Conservation (phyloP, 2,888 invertebrate species). For the Platerodrilus igneus region DNA sequence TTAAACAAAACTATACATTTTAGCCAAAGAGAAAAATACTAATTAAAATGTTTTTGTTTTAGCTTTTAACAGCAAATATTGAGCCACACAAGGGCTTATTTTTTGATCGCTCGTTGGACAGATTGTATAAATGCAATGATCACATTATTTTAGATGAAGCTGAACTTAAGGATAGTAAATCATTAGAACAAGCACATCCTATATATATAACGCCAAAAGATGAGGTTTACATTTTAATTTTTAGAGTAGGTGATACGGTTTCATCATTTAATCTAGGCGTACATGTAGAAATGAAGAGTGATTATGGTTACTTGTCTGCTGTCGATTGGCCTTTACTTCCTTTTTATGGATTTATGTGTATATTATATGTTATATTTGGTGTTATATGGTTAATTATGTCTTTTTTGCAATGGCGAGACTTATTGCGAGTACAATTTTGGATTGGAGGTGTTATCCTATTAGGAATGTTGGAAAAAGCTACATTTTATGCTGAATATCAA, state of each 20-base stretch:
- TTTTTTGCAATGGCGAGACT: conserved; percentile 83
- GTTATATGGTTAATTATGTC: conserved; percentile 78
- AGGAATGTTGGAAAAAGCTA: conserved; percentile 83
- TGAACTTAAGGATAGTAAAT: conserved; percentile 34
- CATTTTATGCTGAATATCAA: conserved; percentile 86
- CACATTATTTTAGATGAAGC: conserved; percentile 40
- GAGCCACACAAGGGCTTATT: conserved; percentile 27
- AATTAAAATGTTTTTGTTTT: conserved; percentile 8
- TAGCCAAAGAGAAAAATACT: background rate
- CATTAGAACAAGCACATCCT: conserved; percentile 38
- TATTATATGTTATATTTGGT: conserved; percentile 78
- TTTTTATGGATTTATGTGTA: conserved; percentile 88
- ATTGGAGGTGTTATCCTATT: conserved; percentile 87
- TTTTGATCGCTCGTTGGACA: conserved; percentile 25
- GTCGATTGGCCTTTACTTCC: conserved; percentile 84
- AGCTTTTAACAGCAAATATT: conserved; percentile 25
- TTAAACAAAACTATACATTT: no score
- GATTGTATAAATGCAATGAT: conserved; percentile 39
- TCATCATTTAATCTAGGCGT: conserved; percentile 55
- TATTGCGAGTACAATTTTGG: conserved; percentile 92
- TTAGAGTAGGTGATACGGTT: conserved; percentile 49
- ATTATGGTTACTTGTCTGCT: conserved; percentile 81
- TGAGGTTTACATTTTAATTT: conserved; percentile 65
- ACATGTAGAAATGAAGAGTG: conserved; percentile 68
- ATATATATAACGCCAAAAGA: conserved; percentile 59